These are phyloP conservation scores for Rostratula benghalensis DNA, from an alignment of 2,113 vertebrate species.

Conservation along the genomic window DNA sequence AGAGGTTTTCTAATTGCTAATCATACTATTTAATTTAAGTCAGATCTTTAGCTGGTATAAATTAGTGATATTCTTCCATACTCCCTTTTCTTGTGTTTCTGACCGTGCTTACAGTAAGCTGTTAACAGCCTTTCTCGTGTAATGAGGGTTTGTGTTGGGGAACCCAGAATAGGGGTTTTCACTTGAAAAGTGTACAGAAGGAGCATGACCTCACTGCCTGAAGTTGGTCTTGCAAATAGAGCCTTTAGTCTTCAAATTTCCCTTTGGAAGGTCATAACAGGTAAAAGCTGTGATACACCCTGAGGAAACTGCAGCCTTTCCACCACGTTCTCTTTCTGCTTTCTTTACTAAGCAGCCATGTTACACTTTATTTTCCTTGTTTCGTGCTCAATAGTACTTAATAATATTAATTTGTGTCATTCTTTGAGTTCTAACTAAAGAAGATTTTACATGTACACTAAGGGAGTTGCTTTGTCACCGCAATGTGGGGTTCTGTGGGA, in stretches of 20 bases:
- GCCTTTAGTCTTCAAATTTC: neutral
- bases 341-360: neutral
- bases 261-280: neutral
- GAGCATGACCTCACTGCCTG: neutral
- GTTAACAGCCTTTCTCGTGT: rapidly evolving
- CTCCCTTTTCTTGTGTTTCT: neutral
- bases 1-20: neutral
- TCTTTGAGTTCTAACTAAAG: neutral
- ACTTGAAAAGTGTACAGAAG: neutral
- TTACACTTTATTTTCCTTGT: neutral
- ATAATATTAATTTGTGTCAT: neutral
- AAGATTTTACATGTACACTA: neutral
- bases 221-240: neutral
- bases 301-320: neutral
- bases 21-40: neutral
- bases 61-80: neutral
- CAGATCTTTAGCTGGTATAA: neutral
- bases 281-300: neutral
- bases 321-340: neutral
- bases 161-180: neutral
- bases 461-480: neutral
- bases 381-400: neutral
- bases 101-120: neutral
- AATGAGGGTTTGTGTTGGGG: neutral
- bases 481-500: neutral